Conservation (phyloP, 2,888 invertebrate species). For the Acronicta psi region DNA sequence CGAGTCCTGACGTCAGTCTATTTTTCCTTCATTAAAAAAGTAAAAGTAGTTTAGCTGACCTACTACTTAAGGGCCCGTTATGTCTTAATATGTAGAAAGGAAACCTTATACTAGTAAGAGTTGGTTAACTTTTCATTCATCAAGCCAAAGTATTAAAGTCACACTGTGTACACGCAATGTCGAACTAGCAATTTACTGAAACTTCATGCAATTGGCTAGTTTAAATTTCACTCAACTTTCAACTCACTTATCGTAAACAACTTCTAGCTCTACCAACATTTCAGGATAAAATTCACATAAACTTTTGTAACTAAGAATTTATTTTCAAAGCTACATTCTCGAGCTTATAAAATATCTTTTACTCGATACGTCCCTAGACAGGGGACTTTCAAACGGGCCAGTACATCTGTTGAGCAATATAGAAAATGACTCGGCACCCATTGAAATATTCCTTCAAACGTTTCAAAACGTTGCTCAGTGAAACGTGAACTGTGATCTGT, state of each 20-base stretch:
- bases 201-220: not conserved
- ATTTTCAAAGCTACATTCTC: constrained; percentile 39
- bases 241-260: constrained; percentile 26
- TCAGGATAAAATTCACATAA: constrained; percentile 32
- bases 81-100: too few relatives aligned
- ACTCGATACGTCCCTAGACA: constrained; percentile 43
- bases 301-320: constrained; percentile 33
- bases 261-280: constrained; percentile 16
- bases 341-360: constrained; percentile 48
- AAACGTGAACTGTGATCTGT: constrained; percentile 30
- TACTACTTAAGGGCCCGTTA: too few relatives aligned
- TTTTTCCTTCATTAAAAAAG: too few relatives aligned
- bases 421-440: constrained; percentile 49
- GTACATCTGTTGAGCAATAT: constrained; percentile 49
- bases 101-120: too few relatives aligned
- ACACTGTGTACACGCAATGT: too few relatives aligned
- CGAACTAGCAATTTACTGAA: not conserved
- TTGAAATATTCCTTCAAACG: constrained; percentile 49
- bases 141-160: too few relatives aligned
- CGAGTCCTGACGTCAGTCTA: too few relatives aligned
- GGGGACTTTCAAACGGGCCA: constrained; percentile 36
- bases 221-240: constrained; percentile 5
- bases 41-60: too few relatives aligned
- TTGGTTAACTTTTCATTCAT: too few relatives aligned
- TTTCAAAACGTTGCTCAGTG: constrained; percentile 38